Evolutionary conservation across 2,888 invertebrate genomes (phyloP).

Genomic region (Globia sparganii): DNA sequence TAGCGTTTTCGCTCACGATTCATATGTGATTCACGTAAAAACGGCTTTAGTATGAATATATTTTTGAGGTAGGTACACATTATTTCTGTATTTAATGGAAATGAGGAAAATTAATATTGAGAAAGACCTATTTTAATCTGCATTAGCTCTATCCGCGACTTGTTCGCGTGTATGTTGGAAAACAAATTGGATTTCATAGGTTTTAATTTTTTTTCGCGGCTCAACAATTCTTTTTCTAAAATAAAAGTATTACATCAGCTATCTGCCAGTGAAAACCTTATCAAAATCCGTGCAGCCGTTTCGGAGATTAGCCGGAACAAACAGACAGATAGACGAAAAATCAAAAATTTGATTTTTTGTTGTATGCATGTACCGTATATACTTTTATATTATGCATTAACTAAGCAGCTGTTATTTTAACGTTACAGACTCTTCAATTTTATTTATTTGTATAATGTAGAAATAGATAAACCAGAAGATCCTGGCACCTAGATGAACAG

Average conservation of each 20-base stretch:
- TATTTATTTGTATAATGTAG: not conserved
- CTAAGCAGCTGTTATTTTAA: not conserved
- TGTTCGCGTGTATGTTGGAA: not conserved
- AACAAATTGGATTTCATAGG: not conserved
- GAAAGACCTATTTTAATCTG: not conserved
- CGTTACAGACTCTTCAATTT: not conserved
- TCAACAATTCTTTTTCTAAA: not conserved
- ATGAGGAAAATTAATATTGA: constrained; percentile 11
- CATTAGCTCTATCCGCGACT: not conserved
- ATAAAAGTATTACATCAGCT: not conserved
- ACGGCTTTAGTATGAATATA: not conserved
- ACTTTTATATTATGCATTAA: too few relatives aligned
- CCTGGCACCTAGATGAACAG: not conserved
- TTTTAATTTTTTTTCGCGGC: not conserved
- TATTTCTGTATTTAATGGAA: not conserved
- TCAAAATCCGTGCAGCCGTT: not conserved
- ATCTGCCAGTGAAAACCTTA: not conserved
- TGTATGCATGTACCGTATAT: too few relatives aligned
- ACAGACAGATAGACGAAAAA: not conserved
- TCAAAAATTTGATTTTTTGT: too few relatives aligned
- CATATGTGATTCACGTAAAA: not conserved
- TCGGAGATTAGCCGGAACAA: not conserved
- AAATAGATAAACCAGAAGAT: not conserved
- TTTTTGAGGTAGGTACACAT: not conserved
- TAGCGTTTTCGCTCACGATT: not conserved